These are phyloP conservation scores for Luffia ferchaultella DNA, from an alignment of 2,888 invertebrate genomes.

Conservation along the genomic window DNA sequence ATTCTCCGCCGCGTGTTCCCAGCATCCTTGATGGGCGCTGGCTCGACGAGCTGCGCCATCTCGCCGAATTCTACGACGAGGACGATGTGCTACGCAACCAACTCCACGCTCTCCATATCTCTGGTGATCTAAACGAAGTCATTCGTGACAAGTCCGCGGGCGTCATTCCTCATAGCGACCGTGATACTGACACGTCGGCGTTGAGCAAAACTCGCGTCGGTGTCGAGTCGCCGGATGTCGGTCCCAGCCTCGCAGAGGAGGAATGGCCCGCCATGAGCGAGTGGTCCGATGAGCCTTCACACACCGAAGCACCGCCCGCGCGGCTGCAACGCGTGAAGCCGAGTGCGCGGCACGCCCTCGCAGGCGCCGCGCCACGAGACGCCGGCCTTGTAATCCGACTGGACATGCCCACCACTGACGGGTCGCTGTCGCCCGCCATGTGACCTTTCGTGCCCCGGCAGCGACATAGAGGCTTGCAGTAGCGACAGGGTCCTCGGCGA, in stretches of 20 bases:
- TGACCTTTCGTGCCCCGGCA: constrained; percentile 26
- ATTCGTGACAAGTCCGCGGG: neutral
- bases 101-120: constrained; percentile 3
- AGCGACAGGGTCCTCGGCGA: constrained; percentile 15
- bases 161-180: constrained; percentile 36
- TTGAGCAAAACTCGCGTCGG: constrained; percentile 15
- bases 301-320: constrained; percentile 1
- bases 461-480: neutral
- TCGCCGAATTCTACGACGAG: constrained; percentile 60
- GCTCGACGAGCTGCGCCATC: constrained; percentile 47
- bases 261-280: constrained; percentile 57
- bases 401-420: constrained; percentile 51
- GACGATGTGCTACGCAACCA: constrained; percentile 41
- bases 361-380: constrained; percentile 27
- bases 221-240: constrained; percentile 23
- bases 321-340: neutral
- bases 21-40: constrained; percentile 32
- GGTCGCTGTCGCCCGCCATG: constrained; percentile 57
- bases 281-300: constrained; percentile 32
- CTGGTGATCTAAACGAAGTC: neutral
- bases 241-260: constrained; percentile 27
- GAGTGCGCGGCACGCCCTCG: neutral
- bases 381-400: constrained; percentile 42
- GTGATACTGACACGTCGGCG: constrained; percentile 14
- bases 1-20: constrained; percentile 19